Base-by-base conservation (phyloP, 1,140 invertebrate species). In the Cepaea nemoralis region DNA sequence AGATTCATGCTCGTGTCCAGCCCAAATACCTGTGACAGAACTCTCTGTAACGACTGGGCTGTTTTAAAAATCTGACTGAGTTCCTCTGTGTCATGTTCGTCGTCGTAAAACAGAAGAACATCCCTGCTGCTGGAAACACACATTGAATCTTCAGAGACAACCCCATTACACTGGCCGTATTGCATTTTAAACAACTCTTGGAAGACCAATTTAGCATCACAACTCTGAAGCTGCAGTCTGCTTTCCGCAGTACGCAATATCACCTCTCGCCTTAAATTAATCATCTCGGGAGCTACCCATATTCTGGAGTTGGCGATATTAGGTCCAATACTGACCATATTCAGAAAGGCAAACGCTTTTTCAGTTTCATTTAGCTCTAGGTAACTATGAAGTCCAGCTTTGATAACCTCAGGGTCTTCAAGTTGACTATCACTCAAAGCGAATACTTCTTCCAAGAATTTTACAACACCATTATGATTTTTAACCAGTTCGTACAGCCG, bases 61-160 rank as follows among this genome's bases (percentile, higher is more conserved):
- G 40, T 42, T 12, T 40, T 40, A 40, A 10, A 39, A 1, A 42
- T 42, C 16, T 73, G 8, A n/a, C 37, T 40, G 5, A 27, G 6
- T 73, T 45, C 40, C 24, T 73, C 70, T 31, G 40, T 45, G 40
- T 27, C 70, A 45, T 42, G 37, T 8, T 6, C n/a, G n/a, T 73
- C 70, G n/a, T 73, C 70, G 33, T 73, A 73, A 40, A 73, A 27
- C 12, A 73, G 24, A 27, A 73, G 35, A 27, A 73, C 39, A 27
- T 73, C 70, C 14, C 14, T 27, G 31, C 8, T n/a, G n/a, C 24
- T 33, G 14, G 24, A 39, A 16, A 69, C 37, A 39, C 10, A 6
- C 39, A 27, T 40, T 3, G 37, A 8, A 2, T 73, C 39, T 6
- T 73, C 39, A 19, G 10, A 12, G 31, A 69, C 66, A 22, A 5